These are phyloP conservation scores for Anhinga rufa DNA, from an alignment of 2,113 vertebrate genomes.

Conservation along the genomic window DNA sequence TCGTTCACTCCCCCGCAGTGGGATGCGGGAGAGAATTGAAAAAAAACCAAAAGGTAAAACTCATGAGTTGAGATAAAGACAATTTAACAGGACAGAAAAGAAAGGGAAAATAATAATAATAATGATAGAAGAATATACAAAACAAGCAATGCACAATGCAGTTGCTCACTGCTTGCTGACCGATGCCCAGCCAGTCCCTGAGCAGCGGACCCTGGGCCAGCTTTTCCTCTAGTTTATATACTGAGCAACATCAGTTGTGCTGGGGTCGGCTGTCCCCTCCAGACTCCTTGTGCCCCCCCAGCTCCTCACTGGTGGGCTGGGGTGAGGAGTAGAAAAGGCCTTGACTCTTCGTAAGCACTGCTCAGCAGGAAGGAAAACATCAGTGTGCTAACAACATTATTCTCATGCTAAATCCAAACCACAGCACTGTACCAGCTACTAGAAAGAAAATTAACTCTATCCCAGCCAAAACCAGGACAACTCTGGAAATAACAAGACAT, in stretches of 20 bases:
- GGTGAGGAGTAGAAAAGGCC: background rate
- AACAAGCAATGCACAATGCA: background rate
- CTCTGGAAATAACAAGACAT: background rate
- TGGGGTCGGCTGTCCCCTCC: background rate
- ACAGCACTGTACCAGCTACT: background rate
- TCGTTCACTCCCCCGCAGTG: background rate
- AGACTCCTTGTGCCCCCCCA: background rate
- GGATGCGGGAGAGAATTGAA: background rate
- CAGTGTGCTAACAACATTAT: background rate
- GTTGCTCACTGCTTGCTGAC: background rate
- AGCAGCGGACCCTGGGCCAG: background rate
- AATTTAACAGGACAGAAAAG: background rate
- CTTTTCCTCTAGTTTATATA: background rate
- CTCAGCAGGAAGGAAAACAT: background rate
- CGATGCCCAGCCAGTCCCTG: background rate
- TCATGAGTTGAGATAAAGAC: background rate
- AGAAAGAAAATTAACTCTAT: background rate
- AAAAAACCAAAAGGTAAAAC: background rate
- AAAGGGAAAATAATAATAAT: background rate
- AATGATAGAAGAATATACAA: background rate
- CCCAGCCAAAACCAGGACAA: background rate
- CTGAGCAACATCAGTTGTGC: background rate
- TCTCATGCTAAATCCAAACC: background rate
- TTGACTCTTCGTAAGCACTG: background rate
- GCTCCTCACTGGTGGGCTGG: background rate